Evolutionary conservation across 2,888 invertebrate species (phyloP).

Genomic region (Philereme vetulata): DNA sequence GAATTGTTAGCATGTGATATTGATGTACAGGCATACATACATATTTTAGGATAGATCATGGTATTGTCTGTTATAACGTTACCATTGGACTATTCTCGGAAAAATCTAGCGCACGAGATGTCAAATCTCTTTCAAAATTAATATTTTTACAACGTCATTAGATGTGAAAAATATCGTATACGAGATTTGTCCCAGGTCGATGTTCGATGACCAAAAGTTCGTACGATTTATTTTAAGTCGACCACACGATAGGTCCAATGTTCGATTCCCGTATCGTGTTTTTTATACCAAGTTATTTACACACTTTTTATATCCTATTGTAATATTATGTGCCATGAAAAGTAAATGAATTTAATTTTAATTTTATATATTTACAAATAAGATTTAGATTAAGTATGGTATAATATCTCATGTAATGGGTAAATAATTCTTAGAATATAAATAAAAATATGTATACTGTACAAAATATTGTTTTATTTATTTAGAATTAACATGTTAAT

Average conservation of each 20-base stretch:
- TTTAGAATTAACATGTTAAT: not conserved
- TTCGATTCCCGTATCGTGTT: no score
- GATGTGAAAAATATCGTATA: no score
- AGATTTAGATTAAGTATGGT: constrained; percentile 17
- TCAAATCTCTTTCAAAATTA: no score
- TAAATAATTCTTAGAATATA: constrained; percentile 38
- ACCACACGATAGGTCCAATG: no score
- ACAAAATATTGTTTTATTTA: constrained; percentile 36
- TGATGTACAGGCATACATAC: not conserved
- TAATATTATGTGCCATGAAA: constrained; percentile 4
- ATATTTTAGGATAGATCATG: no score
- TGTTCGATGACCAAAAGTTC: no score
- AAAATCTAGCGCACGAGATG: no score
- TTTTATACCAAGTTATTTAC: not conserved
- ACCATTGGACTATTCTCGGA: no score
- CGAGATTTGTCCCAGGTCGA: no score
- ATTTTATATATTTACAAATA: constrained; percentile 11
- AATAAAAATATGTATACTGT: constrained; percentile 49
- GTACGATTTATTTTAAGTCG: no score
- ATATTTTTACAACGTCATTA: no score
- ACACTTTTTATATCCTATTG: constrained; percentile 10
- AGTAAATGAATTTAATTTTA: constrained; percentile 4
- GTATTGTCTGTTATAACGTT: no score
- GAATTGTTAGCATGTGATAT: not conserved
- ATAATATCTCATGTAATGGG: constrained; percentile 30